phyloP scores from a whole-genome alignment of 2,797 vertebrate species.

The Falco columbarius region DNA sequence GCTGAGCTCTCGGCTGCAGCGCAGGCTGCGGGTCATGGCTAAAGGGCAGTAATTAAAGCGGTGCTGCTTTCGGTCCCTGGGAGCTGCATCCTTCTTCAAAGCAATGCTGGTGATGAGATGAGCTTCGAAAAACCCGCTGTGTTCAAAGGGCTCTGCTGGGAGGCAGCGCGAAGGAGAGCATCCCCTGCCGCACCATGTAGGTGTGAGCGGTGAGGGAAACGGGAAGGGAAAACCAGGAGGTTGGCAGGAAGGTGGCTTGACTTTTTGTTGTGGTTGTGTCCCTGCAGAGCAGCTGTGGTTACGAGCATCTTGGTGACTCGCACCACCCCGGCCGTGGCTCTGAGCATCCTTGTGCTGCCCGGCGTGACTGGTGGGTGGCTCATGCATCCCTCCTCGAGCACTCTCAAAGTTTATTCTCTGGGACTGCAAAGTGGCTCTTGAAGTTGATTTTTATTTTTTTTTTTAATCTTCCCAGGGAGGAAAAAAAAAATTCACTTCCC shows the following conservation, averaged over 20 bases:
- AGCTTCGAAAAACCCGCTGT: not conserved
- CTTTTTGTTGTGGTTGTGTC: fast-evolving
- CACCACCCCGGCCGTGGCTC: fast-evolving
- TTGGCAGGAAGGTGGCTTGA: not conserved
- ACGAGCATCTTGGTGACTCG: not conserved
- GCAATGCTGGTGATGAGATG: not conserved
- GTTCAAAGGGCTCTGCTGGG: not conserved
- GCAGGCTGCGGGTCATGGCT: not conserved
- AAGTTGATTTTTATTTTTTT: not conserved
- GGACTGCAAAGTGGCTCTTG: not conserved
- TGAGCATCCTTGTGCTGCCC: not conserved
- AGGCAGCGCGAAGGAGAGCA: fast-evolving
- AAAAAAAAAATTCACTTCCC: not conserved
- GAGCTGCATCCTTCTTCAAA: fast-evolving
- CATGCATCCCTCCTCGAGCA: fast-evolving
- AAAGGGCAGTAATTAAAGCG: not conserved
- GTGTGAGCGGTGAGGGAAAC: fast-evolving
- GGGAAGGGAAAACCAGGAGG: not conserved
- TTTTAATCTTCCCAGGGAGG: not conserved
- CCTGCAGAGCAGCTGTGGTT: not conserved
- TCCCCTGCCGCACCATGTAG: fast-evolving
- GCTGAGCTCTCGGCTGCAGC: not conserved
- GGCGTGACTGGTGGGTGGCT: not conserved
- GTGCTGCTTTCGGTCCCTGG: fast-evolving
- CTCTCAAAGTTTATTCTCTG: not conserved